These are phyloP conservation scores for Acrobasis consociella DNA, from an alignment of 2,888 invertebrate genomes.

Conservation along the genomic window DNA sequence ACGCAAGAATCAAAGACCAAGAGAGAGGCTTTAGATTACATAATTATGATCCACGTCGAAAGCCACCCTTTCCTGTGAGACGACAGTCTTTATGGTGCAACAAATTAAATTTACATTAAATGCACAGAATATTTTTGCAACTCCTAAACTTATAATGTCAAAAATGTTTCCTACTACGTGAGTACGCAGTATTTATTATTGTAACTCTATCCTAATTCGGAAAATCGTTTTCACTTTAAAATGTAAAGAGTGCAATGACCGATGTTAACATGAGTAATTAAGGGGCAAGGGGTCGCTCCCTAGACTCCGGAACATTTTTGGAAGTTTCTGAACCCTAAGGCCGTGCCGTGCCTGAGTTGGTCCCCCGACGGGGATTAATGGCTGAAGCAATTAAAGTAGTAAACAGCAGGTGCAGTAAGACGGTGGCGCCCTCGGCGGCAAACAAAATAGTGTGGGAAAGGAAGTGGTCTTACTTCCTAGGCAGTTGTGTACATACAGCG, in stretches of 20 bases:
- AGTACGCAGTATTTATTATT: not conserved
- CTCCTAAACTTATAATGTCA: too few species aligned
- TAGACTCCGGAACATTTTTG: conserved; percentile 22
- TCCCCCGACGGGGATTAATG: conserved; percentile 71
- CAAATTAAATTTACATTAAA: too few species aligned
- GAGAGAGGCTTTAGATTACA: too few species aligned
- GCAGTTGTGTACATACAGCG: conserved; percentile 41
- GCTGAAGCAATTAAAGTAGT: conserved; percentile 75
- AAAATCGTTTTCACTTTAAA: conserved; percentile 17
- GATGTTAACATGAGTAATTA: conserved; percentile 15
- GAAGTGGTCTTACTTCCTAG: conserved; percentile 41
- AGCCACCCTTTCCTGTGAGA: too few species aligned
- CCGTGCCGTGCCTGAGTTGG: conserved; percentile 55
- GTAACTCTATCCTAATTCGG: not conserved
- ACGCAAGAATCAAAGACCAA: too few species aligned
- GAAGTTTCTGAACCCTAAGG: conserved; percentile 37
- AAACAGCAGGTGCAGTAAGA: conserved; percentile 73
- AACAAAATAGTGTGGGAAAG: conserved; percentile 69
- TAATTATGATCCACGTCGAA: too few species aligned
- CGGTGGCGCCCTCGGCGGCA: conserved; percentile 49
- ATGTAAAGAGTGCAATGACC: conserved; percentile 17
- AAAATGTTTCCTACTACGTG: not conserved
- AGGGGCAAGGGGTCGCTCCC: conserved; percentile 11
- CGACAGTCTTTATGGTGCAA: too few species aligned
- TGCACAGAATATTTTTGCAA: too few species aligned